phyloP scores from a whole-genome alignment of 2,888 invertebrate genomes.

The Drosophila anomalata region DNA sequence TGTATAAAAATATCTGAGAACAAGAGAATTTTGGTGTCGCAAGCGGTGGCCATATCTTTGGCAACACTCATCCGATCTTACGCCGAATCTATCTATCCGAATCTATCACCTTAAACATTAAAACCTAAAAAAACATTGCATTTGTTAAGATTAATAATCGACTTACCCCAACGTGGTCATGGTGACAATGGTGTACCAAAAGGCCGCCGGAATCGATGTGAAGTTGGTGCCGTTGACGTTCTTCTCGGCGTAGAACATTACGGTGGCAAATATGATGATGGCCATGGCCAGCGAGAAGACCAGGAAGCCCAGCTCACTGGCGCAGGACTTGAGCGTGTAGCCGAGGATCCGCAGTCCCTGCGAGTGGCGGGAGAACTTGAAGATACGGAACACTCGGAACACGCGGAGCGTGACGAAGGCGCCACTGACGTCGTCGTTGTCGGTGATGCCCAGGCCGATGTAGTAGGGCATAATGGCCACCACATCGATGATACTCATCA shows the following conservation, averaged over 20 bases:
- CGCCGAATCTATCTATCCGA: no score
- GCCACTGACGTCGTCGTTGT: constrained; percentile 99
- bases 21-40: no score
- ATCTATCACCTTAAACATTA: background rate
- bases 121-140: no score
- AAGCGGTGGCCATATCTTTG: no score
- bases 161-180: constrained; percentile 99
- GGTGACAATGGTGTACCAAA: constrained; percentile 99
- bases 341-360: constrained; percentile 99
- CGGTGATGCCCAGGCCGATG: constrained; percentile 98
- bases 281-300: constrained; percentile 99
- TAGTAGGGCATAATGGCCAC: constrained; percentile 99
- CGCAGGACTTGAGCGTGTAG: constrained; percentile 99
- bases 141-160: background rate
- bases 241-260: constrained; percentile 99
- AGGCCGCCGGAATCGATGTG: constrained; percentile 99
- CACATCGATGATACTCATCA: constrained; percentile 99
- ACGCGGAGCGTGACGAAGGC: constrained; percentile 99
- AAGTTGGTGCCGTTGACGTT: constrained; percentile 98
- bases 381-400: constrained; percentile 99
- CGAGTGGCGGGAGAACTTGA: constrained; percentile 99
- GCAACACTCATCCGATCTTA: no score
- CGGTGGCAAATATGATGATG: constrained; percentile 99
- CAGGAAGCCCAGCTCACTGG: constrained; percentile 99
- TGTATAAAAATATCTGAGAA: no score